Evolutionary conservation across 2,888 invertebrate genomes (phyloP).

Genomic region (Junonia oenone): DNA sequence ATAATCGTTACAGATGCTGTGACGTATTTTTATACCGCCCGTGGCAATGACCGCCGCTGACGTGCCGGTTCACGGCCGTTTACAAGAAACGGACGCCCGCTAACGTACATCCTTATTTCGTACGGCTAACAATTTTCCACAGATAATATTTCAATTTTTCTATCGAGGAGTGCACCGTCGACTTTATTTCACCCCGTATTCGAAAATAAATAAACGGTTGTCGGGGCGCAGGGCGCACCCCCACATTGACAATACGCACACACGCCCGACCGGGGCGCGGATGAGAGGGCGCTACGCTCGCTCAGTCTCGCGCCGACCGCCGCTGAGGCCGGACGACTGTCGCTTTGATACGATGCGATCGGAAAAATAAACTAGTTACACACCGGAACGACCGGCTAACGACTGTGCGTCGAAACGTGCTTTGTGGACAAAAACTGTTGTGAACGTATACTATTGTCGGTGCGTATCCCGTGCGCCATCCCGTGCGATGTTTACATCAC

Average conservation of each 20-base stretch:
- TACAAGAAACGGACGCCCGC: slow-evolving; percentile 49
- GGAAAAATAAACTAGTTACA: slow-evolving; percentile 75
- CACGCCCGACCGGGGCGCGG: slow-evolving; percentile 51
- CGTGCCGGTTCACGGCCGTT: slow-evolving; percentile 71
- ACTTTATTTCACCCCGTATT: slow-evolving; percentile 50
- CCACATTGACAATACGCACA: slow-evolving; percentile 47
- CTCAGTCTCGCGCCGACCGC: slow-evolving; percentile 78
- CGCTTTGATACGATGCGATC: slow-evolving; percentile 57
- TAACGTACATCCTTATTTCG: slow-evolving; percentile 27
- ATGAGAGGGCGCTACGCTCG: slow-evolving; percentile 66
- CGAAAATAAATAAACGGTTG: slow-evolving; percentile 62
- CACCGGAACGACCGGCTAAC: slow-evolving; percentile 61
- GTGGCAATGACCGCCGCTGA: slow-evolving; percentile 69
- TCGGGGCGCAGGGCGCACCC: slow-evolving; percentile 52
- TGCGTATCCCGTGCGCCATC: slow-evolving; percentile 49
- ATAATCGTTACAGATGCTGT: slow-evolving; percentile 43
- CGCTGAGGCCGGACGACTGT: slow-evolving; percentile 55
- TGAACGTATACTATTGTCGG: slow-evolving; percentile 58
- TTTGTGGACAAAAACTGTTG: slow-evolving; percentile 66
- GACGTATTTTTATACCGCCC: slow-evolving; percentile 69
- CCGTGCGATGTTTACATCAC: slow-evolving; percentile 30
- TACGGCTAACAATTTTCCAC: slow-evolving; percentile 25
- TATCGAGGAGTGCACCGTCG: slow-evolving; percentile 39
- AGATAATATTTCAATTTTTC: slow-evolving; percentile 27
- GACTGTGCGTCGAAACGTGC: slow-evolving; percentile 58